Conservation (phyloP, 2,888 invertebrate genomes). For the Gymnosoma rotundatum region DNA sequence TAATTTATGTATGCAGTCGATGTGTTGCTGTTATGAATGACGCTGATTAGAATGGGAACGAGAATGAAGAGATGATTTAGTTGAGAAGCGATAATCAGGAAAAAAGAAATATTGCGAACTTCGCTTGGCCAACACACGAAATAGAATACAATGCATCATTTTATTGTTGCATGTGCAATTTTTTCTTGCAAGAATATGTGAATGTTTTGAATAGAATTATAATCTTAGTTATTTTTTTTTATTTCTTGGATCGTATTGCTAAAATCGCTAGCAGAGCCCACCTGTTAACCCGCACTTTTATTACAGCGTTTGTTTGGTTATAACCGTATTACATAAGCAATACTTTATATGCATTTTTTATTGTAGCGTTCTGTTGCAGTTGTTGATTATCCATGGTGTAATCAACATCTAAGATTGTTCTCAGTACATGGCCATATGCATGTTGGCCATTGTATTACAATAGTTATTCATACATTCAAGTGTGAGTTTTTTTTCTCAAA, state of each 20-base stretch:
- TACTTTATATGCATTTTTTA: slow-evolving; percentile 41
- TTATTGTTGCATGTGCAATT: slow-evolving; percentile 33
- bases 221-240: slow-evolving; percentile 31
- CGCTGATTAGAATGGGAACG: slow-evolving; percentile 51
- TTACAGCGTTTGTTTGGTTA: slow-evolving; percentile 1
- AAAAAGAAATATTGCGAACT: slow-evolving; percentile 5
- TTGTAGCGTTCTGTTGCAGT: slow-evolving; percentile 5
- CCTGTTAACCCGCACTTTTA: slow-evolving; percentile 57
- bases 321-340: slow-evolving; percentile 39
- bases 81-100: slow-evolving; percentile 44
- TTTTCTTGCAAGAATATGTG: slow-evolving; percentile 8
- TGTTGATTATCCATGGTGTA: slow-evolving; percentile 62
- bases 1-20: not conserved
- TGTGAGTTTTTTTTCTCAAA: not conserved
- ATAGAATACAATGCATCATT: slow-evolving; percentile 20
- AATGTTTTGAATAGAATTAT: slow-evolving; percentile 43
- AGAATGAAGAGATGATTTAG: slow-evolving; percentile 39
- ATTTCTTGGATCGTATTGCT: not conserved
- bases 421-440: slow-evolving; percentile 36
- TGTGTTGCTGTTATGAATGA: slow-evolving; percentile 31
- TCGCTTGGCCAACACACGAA: slow-evolving; percentile 6
- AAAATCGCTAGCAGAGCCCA: slow-evolving; percentile 48
- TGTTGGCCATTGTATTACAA: slow-evolving; percentile 51
- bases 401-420: slow-evolving; percentile 72
- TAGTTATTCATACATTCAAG: slow-evolving; percentile 32